A percentile compares a stretch with the other conserved stretches of the same genome.
phyloP scores from a whole-genome alignment of 1,140 invertebrate species.

The Subanguina moxae region DNA sequence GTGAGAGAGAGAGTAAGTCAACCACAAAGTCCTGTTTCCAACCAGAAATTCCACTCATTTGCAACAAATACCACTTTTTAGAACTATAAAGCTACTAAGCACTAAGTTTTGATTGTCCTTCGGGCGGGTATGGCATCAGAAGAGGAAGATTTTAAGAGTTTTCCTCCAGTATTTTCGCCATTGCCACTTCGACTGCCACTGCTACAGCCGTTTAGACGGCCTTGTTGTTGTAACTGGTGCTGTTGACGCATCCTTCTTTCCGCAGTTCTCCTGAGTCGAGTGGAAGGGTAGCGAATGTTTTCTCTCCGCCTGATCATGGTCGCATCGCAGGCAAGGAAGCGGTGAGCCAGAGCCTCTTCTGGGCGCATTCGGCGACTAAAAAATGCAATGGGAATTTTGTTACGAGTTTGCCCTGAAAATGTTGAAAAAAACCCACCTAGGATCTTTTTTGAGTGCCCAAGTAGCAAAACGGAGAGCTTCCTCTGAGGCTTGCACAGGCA shows the following conservation, averaged over 20 bases:
- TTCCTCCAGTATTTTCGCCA: background rate
- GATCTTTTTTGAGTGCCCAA: slow-evolving; percentile 79
- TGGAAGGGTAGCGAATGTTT: slow-evolving; percentile 65
- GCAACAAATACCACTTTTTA: no score
- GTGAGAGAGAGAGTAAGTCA: no score
- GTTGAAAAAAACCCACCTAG: slow-evolving; percentile 32
- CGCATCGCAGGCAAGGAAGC: slow-evolving; percentile 84
- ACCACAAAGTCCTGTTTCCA: no score
- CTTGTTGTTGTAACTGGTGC: slow-evolving; percentile 5
- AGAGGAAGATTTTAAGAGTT: background rate
- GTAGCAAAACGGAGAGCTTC: slow-evolving; percentile 90
- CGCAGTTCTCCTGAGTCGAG: slow-evolving; percentile 56
- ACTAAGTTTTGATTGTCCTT: background rate
- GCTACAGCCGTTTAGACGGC: background rate
- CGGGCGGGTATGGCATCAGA: background rate
- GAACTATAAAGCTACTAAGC: background rate
- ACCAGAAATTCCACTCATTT: no score
- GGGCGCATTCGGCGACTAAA: slow-evolving; percentile 81
- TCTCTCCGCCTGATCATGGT: slow-evolving; percentile 87
- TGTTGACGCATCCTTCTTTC: slow-evolving; percentile 26
- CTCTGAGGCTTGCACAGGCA: slow-evolving; percentile 87
- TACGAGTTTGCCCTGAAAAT: no score
- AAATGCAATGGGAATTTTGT: slow-evolving; percentile 23
- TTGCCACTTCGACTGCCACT: background rate
- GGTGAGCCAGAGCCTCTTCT: slow-evolving; percentile 88